phyloP scores from a whole-genome alignment of 2,797 vertebrate species.

The Leptatherina wallacei region DNA sequence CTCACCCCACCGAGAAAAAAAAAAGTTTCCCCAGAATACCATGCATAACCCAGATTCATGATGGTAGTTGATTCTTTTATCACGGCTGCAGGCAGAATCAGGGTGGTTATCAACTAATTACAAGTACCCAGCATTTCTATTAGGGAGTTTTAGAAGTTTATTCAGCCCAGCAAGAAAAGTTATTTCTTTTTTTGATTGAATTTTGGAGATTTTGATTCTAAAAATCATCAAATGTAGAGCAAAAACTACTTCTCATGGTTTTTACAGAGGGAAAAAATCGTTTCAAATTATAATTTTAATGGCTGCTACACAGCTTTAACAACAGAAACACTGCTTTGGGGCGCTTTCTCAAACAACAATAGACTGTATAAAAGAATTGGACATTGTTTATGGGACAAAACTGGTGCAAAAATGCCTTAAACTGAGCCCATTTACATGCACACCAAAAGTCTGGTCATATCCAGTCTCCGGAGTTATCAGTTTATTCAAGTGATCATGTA shows the following conservation, averaged over 20 bases:
- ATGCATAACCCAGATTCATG: constrained; percentile 59
- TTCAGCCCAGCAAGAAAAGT: neutral
- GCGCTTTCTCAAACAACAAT: neutral
- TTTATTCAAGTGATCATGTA: no score
- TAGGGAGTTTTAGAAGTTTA: constrained; percentile 12
- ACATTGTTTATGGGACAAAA: neutral
- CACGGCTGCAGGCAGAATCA: constrained; percentile 22
- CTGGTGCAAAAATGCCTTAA: neutral
- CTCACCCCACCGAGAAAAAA: constrained; percentile 51
- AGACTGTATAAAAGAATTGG: neutral
- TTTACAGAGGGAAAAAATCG: no score
- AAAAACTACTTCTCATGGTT: no score
- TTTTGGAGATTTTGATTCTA: no score
- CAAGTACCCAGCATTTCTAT: constrained; percentile 47
- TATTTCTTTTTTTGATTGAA: neutral
- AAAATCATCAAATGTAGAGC: no score
- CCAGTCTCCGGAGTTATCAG: no score
- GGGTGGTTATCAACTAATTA: constrained; percentile 55
- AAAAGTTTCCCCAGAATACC: constrained; percentile 55
- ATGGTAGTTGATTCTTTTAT: constrained; percentile 46
- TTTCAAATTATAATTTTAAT: neutral
- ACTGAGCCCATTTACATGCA: neutral
- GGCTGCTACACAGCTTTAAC: neutral
- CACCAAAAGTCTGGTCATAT: no score
- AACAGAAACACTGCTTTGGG: neutral